phyloP scores from a whole-genome alignment of 2,113 vertebrate species.

The Lucifuga dentata region DNA sequence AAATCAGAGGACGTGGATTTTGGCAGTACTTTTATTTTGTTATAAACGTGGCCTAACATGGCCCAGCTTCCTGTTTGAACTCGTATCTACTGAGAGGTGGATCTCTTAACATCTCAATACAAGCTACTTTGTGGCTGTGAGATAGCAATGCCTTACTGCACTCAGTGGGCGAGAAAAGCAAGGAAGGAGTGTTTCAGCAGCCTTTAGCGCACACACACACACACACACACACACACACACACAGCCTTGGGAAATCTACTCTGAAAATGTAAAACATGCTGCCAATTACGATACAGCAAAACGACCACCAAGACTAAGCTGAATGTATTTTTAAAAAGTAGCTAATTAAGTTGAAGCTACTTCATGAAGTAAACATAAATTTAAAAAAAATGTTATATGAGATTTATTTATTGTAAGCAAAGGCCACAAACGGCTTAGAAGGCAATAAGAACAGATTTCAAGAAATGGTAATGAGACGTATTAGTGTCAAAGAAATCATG shows the following conservation, averaged over 20 bases:
- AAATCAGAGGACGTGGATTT: no score
- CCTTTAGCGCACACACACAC: neutral
- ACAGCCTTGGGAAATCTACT: neutral
- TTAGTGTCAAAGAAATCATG: no score
- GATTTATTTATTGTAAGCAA: no score
- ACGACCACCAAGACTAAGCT: no score
- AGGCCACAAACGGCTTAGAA: no score
- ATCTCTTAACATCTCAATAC: slow-evolving; percentile 62
- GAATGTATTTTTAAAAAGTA: no score
- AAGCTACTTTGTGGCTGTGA: slow-evolving; percentile 56
- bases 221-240: neutral
- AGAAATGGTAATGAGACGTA: no score
- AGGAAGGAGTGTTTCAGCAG: slow-evolving; percentile 7
- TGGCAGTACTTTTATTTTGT: slow-evolving; percentile 65
- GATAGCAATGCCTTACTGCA: slow-evolving; percentile 10
- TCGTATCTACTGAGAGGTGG: slow-evolving; percentile 35
- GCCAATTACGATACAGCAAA: no score
- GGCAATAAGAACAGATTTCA: no score
- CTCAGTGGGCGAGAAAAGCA: slow-evolving; percentile 16
- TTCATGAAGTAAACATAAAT: no score
- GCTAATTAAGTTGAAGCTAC: no score
- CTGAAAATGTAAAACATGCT: slow-evolving; percentile 9
- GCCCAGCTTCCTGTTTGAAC: slow-evolving; percentile 65
- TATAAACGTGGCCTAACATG: slow-evolving; percentile 38
- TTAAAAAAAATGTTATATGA: no score